These are phyloP conservation scores for Argyra leucocephala DNA, from an alignment of 2,888 invertebrate species.

Conservation along the genomic window DNA sequence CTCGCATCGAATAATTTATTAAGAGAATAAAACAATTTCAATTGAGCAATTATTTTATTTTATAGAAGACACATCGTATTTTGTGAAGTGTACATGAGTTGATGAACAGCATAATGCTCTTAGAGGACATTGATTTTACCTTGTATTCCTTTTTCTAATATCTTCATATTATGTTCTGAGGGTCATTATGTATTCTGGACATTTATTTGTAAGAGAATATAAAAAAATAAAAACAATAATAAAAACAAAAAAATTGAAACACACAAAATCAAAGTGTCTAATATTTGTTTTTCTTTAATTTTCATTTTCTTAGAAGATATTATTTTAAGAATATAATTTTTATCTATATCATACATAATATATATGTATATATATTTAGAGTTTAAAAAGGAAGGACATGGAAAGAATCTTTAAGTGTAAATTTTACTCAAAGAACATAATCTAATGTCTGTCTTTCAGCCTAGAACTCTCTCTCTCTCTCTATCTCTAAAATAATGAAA, in stretches of 20 bases:
- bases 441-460: neutral
- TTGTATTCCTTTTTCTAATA: neutral
- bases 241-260: neutral
- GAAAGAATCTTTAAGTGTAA: neutral
- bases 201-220: neutral
- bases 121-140: neutral
- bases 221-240: neutral
- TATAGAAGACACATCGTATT: too few species aligned
- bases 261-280: neutral
- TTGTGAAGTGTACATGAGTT: neutral
- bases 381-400: neutral
- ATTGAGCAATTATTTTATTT: too few species aligned
- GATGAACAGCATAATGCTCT: neutral
- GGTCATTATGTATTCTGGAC: neutral
- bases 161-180: neutral
- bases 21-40: too few species aligned
- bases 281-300: neutral
- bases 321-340: too few species aligned
- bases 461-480: neutral
- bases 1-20: too few species aligned
- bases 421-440: neutral
- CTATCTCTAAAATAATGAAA: neutral
- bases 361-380: too few species aligned
- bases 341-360: too few species aligned
- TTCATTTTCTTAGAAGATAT: neutral